Evolutionary conservation across 2,888 invertebrate genomes (phyloP).

Genomic region (Strigamia transsilvanica): DNA sequence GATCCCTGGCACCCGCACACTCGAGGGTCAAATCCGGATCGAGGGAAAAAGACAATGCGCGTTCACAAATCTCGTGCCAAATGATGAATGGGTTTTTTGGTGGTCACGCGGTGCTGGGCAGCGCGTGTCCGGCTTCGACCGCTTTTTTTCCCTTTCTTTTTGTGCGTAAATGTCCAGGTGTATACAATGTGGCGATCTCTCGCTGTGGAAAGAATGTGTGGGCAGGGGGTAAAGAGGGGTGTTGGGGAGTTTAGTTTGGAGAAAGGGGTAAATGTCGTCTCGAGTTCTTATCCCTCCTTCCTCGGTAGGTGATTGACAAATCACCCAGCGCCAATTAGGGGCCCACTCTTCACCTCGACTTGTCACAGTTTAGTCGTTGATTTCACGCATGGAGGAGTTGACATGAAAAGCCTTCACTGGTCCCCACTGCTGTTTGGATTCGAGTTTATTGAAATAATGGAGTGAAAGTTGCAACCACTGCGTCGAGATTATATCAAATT

Average conservation of each 20-base stretch:
- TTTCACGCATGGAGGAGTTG: neutral
- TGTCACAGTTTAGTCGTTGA: conserved; percentile 39
- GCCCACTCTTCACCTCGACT: conserved; percentile 31
- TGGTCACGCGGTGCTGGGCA: conserved; percentile 28
- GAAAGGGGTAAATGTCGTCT: conserved; percentile 35
- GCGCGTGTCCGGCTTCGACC: conserved; percentile 37
- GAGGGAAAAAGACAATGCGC: conserved; percentile 20
- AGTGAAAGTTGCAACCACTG: neutral
- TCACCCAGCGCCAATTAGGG: conserved; percentile 26
- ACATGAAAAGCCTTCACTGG: neutral
- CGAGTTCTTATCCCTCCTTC: neutral
- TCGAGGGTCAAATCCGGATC: conserved; percentile 11
- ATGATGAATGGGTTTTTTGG: conserved; percentile 21
- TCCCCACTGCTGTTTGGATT: neutral
- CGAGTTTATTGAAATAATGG: conserved; percentile 29
- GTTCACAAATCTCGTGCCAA: conserved; percentile 31
- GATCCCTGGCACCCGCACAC: neutral
- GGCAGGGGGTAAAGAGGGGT: neutral
- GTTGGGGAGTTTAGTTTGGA: neutral
- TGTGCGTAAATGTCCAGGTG: neutral
- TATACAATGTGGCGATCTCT: neutral
- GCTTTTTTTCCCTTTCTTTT: neutral
- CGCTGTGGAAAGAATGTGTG: neutral
- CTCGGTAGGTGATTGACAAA: conserved; percentile 27
- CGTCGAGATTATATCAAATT: too few species aligned